These are phyloP conservation scores for Merops nubicus DNA, from an alignment of 2,113 vertebrate genomes.

Conservation along the genomic window DNA sequence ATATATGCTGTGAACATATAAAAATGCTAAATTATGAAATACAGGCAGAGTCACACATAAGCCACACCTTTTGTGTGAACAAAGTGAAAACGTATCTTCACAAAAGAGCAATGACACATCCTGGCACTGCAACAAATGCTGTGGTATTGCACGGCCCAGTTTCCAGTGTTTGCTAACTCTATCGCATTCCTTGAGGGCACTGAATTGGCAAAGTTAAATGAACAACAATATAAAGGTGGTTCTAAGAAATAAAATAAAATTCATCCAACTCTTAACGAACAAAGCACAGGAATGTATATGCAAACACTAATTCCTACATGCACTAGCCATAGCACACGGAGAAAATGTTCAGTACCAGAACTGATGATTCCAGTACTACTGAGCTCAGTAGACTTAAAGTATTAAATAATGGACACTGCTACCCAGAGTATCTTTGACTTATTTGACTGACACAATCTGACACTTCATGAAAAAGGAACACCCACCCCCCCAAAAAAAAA, in stretches of 20 bases:
- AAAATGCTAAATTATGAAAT: neutral
- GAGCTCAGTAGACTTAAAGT: neutral
- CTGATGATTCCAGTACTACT: neutral
- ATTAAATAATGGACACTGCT: neutral
- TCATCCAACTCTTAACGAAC: neutral
- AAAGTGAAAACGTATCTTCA: neutral
- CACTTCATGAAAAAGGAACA: neutral
- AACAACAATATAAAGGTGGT: neutral
- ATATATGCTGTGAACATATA: neutral
- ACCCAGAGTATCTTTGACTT: neutral
- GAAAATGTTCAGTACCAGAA: neutral
- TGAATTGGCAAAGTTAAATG: neutral
- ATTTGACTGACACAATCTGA: neutral
- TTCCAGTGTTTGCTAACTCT: neutral
- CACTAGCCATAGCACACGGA: neutral
- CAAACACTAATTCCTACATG: neutral
- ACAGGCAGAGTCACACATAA: neutral
- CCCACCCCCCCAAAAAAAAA: neutral
- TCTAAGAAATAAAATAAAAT: neutral
- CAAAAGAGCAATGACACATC: neutral
- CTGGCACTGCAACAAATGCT: neutral
- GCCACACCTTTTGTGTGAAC: neutral
- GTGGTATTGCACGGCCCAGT: rapidly evolving
- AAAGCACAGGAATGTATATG: neutral
- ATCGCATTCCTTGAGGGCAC: rapidly evolving